These are phyloP conservation scores for Dicrurus megarhynchus DNA, from an alignment of 2,113 vertebrate species.

Conservation along the genomic window DNA sequence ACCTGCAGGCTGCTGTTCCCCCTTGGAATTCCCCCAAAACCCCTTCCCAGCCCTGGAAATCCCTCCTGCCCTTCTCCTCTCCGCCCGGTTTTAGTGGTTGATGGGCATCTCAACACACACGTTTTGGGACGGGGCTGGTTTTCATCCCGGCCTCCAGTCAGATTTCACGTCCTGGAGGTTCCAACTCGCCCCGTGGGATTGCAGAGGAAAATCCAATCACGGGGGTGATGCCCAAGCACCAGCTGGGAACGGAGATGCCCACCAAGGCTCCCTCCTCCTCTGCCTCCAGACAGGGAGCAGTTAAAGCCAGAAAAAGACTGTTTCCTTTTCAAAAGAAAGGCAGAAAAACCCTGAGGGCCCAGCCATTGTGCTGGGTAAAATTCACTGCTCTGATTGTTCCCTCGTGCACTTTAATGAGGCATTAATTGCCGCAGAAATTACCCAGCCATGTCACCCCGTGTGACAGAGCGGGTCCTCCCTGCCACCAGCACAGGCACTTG, in stretches of 20 bases:
- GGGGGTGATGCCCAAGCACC: neutral
- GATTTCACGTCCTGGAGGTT: rapidly evolving
- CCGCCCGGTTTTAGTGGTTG: too few relatives aligned
- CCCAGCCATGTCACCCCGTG: neutral
- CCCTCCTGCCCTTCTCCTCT: neutral
- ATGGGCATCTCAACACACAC: rapidly evolving
- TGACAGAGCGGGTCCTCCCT: neutral
- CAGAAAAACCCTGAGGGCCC: neutral
- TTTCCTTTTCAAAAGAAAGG: neutral
- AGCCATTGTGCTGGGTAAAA: neutral
- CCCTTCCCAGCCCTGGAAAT: neutral
- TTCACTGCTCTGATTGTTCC: conserved; percentile 24
- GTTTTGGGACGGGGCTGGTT: rapidly evolving
- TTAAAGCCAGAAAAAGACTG: conserved; percentile 1
- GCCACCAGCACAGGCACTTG: neutral
- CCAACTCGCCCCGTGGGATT: rapidly evolving
- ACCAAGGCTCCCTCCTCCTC: neutral
- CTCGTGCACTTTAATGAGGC: conserved; percentile 38
- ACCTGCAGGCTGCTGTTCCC: neutral
- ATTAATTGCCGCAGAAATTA: conserved; percentile 41
- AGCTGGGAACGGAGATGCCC: neutral
- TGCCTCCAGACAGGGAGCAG: neutral
- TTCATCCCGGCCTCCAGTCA: too few relatives aligned
- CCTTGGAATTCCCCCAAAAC: neutral
- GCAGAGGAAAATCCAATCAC: neutral